phyloP scores from a whole-genome alignment of 2,797 vertebrate genomes.

The Amblyraja radiata region DNA sequence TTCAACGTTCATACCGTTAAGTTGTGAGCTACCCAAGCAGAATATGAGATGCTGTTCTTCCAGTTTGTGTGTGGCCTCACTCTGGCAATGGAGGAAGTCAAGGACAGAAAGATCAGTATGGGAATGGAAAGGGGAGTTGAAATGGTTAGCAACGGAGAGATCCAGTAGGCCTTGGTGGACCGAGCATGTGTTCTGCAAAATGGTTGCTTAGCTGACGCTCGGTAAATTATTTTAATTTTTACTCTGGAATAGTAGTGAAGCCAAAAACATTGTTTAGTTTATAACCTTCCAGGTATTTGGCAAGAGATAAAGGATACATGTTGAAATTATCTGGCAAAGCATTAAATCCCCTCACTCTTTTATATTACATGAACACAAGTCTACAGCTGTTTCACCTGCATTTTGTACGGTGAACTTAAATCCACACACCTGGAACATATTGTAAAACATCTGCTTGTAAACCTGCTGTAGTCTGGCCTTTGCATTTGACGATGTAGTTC shows the following conservation, averaged over 20 bases:
- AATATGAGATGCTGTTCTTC: too few relatives aligned
- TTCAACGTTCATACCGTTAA: too few relatives aligned
- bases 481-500: slow-evolving; percentile 11
- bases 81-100: too few relatives aligned
- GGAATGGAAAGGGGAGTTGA: too few relatives aligned
- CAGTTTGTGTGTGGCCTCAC: too few relatives aligned
- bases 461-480: neutral
- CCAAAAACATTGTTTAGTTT: neutral
- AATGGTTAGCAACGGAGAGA: too few relatives aligned
- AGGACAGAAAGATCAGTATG: too few relatives aligned
- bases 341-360: neutral
- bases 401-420: slow-evolving; percentile 18
- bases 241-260: neutral
- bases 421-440: slow-evolving; percentile 6
- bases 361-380: neutral
- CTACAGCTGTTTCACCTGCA: slow-evolving; percentile 6
- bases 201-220: too few relatives aligned
- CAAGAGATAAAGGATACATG: slow-evolving; percentile 2
- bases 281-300: slow-evolving; percentile 14
- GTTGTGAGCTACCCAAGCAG: too few relatives aligned
- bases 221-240: neutral
- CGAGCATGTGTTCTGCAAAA: too few relatives aligned
- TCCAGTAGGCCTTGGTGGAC: too few relatives aligned
- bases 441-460: slow-evolving; percentile 32
- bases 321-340: neutral